Percentiles rank a stretch among this genome's conserved stretches.
Conservation (phyloP, 2,113 vertebrate species). For the Clupea harengus region DNA sequence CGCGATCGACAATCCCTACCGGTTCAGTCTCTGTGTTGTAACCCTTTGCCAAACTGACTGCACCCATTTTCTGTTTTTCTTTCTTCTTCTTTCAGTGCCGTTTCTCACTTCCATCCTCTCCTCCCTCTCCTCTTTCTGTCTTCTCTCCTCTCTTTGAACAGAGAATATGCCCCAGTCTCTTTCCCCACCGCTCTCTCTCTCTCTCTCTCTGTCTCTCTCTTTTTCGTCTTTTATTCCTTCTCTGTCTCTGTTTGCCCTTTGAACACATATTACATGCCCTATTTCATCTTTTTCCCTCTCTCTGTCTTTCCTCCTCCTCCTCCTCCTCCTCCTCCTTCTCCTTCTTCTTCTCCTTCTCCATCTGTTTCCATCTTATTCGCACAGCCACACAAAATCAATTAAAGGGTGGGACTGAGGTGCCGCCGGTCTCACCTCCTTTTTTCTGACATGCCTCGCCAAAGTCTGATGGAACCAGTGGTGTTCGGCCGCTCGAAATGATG, state of each 20-base stretch:
- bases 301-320: neutral
- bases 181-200: neutral
- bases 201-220: neutral
- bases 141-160: slow-evolving; percentile 15
- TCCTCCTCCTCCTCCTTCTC: neutral
- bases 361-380: neutral
- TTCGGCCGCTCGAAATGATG: neutral
- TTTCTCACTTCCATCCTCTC: neutral
- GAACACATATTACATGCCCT: neutral
- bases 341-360: neutral
- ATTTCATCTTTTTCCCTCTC: neutral
- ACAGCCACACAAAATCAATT: slow-evolving; percentile 23
- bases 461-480: neutral
- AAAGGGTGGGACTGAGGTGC: slow-evolving; percentile 3
- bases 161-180: neutral
- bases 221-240: neutral
- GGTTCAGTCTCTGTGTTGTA: neutral
- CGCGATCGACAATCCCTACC: neutral
- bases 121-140: neutral
- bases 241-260: slow-evolving; percentile 12
- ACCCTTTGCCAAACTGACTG: neutral
- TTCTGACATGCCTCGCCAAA: neutral
- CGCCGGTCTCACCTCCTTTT: neutral
- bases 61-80: neutral
- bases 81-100: neutral